phyloP scores from a whole-genome alignment of 2,113 vertebrate species.

The Odontesthes bonariensis region DNA sequence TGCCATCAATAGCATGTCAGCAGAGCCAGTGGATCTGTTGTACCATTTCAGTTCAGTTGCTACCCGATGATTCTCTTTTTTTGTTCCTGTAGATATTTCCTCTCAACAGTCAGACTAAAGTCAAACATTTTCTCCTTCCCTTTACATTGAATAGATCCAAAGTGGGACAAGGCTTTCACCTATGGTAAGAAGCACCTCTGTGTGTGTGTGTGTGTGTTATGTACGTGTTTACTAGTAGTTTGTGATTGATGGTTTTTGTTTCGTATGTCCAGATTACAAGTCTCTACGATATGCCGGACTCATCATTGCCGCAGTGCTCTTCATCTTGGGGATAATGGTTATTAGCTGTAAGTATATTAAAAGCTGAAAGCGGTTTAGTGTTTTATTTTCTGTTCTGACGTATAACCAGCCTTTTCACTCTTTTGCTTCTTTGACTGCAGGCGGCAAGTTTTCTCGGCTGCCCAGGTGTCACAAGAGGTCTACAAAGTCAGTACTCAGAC shows the following conservation, averaged over 20 bases:
- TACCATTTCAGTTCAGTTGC: conserved; percentile 33
- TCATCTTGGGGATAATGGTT: conserved; percentile 78
- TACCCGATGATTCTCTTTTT: conserved; percentile 32
- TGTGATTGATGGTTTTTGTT: background rate
- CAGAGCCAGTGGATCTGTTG: conserved; percentile 38
- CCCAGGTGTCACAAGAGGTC: conserved; percentile 62
- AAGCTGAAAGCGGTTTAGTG: background rate
- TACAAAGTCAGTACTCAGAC: conserved; percentile 60
- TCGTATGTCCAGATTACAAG: conserved; percentile 62
- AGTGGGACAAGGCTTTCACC: conserved; percentile 56
- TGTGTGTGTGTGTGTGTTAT: background rate
- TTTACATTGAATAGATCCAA: conserved; percentile 37
- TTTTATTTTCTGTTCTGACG: background rate
- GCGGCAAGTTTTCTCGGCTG: conserved; percentile 57
- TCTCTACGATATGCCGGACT: conserved; percentile 69
- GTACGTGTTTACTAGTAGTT: background rate
- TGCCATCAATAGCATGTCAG: conserved; percentile 55
- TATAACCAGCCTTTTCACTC: background rate
- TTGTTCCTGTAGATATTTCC: conserved; percentile 19
- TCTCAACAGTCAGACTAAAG: conserved; percentile 44
- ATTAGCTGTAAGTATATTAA: conserved; percentile 76
- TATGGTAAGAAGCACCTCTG: conserved; percentile 63
- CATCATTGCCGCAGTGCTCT: conserved; percentile 74
- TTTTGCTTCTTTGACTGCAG: conserved; percentile 44
- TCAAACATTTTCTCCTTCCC: conserved; percentile 22